Conservation (phyloP, 2,797 vertebrate genomes). For the Halcyon chelicuti region DNA sequence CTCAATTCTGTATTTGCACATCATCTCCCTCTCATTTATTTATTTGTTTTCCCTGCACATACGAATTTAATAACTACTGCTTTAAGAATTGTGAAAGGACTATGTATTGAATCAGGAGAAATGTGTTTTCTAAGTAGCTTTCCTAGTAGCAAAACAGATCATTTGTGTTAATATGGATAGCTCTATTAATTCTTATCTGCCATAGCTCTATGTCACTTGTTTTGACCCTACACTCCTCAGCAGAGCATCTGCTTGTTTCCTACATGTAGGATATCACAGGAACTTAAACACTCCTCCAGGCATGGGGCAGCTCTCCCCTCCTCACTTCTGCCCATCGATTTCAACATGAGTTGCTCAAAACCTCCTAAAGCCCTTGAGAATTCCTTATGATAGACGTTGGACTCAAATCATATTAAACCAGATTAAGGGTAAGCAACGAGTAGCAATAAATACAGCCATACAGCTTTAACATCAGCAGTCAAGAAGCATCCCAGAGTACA, state of each 20-base stretch:
- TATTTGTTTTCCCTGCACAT: neutral
- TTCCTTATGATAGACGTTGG: neutral
- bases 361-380: neutral
- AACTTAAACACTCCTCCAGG: neutral
- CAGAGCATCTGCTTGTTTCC: neutral
- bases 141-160: neutral
- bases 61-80: neutral
- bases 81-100: neutral
- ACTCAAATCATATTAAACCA: neutral
- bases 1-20: neutral
- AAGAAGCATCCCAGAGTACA: neutral
- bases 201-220: neutral
- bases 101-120: neutral
- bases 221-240: neutral
- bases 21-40: neutral
- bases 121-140: neutral
- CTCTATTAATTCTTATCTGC: neutral
- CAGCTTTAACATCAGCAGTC: neutral
- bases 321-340: neutral
- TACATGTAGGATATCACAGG: neutral
- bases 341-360: neutral
- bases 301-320: neutral
- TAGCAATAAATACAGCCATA: neutral
- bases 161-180: neutral
- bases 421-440: neutral